These are phyloP conservation scores for Pristionchus fissidentatus DNA, from an alignment of 2,888 invertebrate species.

Conservation along the genomic window DNA sequence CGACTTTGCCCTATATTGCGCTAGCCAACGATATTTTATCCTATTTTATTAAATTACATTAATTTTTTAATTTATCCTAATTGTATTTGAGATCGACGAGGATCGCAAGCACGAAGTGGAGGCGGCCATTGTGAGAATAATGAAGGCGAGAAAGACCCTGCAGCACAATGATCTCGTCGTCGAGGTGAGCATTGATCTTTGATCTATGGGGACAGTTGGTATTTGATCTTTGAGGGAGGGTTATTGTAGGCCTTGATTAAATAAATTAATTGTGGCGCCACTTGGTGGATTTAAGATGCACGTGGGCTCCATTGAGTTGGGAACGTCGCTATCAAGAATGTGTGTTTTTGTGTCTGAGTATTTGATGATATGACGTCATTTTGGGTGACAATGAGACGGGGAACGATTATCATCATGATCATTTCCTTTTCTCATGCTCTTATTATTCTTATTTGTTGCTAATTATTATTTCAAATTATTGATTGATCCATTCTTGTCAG, in stretches of 20 bases:
- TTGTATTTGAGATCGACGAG: slow-evolving; percentile 86
- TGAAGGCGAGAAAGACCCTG: slow-evolving; percentile 97
- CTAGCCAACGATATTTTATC: no score
- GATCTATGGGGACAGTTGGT: background rate
- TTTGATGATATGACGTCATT: no score
- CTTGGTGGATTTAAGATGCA: no score
- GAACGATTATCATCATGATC: no score
- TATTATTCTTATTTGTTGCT: no score
- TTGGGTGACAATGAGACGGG: no score
- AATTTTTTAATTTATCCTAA: background rate
- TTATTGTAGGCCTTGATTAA: background rate
- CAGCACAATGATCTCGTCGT: slow-evolving; percentile 89
- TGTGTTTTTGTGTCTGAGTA: background rate
- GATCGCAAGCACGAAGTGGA: slow-evolving; percentile 99
- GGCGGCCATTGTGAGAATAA: slow-evolving; percentile 97
- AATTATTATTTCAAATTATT: background rate
- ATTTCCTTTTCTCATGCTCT: no score
- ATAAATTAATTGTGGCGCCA: no score
- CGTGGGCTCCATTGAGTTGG: background rate
- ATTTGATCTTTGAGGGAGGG: slow-evolving; percentile 12
- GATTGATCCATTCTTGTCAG: slow-evolving; percentile 60
- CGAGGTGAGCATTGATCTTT: slow-evolving; percentile 85
- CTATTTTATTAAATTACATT: no score
- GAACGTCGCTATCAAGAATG: background rate
- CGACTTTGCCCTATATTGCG: no score